Evolutionary conservation across 1,140 invertebrate genomes (phyloP).

Genomic region (Atta cephalotes): DNA sequence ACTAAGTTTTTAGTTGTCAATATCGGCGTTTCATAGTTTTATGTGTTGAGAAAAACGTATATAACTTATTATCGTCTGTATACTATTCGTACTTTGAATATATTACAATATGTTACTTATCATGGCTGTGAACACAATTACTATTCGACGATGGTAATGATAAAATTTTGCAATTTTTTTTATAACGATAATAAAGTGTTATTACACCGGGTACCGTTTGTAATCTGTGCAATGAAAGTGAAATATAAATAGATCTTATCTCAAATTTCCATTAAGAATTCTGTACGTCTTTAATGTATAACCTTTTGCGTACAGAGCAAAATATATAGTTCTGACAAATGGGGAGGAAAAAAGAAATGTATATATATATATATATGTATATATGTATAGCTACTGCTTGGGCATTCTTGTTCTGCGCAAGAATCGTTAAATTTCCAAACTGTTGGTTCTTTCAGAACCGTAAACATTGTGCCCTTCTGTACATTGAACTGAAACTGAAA

Average conservation of each 20-base stretch:
- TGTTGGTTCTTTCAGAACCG: constrained; percentile 61
- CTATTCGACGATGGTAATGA: constrained; percentile 71
- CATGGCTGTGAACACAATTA: constrained; percentile 77
- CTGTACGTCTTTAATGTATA: constrained; percentile 72
- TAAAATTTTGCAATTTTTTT: constrained; percentile 52
- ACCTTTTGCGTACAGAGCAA: constrained; percentile 70
- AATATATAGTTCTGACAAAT: constrained; percentile 60
- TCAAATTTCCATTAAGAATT: constrained; percentile 62
- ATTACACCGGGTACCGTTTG: constrained; percentile 49
- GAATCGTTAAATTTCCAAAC: constrained; percentile 61
- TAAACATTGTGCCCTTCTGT: constrained; percentile 68
- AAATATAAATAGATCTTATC: constrained; percentile 67
- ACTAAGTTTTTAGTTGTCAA: constrained; percentile 84
- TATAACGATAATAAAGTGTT: constrained; percentile 65
- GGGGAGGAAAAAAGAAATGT: constrained; percentile 17
- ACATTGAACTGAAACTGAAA: constrained; percentile 61
- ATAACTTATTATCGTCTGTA: constrained; percentile 71
- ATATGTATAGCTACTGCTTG: constrained; percentile 57
- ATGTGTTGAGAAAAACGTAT: constrained; percentile 77
- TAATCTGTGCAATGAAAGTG: constrained; percentile 66
- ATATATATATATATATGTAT: constrained; percentile 25
- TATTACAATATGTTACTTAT: constrained; percentile 70
- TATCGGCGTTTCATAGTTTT: constrained; percentile 79
- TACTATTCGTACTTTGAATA: constrained; percentile 69
- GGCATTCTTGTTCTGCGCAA: constrained; percentile 61